Evolutionary conservation across 2,113 vertebrate species (phyloP), one percentile per base, ranked within the genome.

Genomic region (Cercopithecus mona): DNA sequence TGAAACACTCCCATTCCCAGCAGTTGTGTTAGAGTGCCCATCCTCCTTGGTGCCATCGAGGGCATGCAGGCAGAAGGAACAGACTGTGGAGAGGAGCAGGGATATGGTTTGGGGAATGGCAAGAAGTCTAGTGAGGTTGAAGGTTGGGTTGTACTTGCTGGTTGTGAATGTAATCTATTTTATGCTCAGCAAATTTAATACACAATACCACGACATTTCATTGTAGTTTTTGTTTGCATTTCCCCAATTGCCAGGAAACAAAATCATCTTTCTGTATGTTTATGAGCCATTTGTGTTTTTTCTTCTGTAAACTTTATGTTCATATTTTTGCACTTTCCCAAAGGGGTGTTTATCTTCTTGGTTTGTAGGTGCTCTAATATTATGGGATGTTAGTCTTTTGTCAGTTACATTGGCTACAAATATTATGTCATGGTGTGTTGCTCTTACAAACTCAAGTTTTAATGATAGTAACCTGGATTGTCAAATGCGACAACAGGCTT

Each of bases 321-420:
- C 82, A 40, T 86, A 40, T 79, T 64, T 61, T 84, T 27, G 9
- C 9, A 22, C 59, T 80, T 55, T 55, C 72, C 85, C 72, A 40
- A 52, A 8, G 81, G 72, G 61, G 32, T 73, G 64, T 81, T 73
- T 72, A 50, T 90, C 38, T 27, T 81, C 45, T 70, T 85, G 80
- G 72, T 50, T 90, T 72, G 86, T 75, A 50, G 94, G 72, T 81
- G 85, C 80, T 90, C 20, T 18, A 4, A n/a, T 76, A 93, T 73
- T 55, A 80, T 43, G 48, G 80, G 64, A 40, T 66, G 18, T 25
- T 27, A 55, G 64, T 40, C 73, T 73, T 38, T 64, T 25, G 14
- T 55, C 90, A 45, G 66, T 82, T 75, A 32, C n/a, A 17, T 27
- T 68, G 3, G 70, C 57, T 20, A 18, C 66, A 18, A 64, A 20